Evolutionary conservation across 2,888 invertebrate species (phyloP), one percentile per base, ranked within the genome.

Genomic region (Sphecodes monilicornis): DNA sequence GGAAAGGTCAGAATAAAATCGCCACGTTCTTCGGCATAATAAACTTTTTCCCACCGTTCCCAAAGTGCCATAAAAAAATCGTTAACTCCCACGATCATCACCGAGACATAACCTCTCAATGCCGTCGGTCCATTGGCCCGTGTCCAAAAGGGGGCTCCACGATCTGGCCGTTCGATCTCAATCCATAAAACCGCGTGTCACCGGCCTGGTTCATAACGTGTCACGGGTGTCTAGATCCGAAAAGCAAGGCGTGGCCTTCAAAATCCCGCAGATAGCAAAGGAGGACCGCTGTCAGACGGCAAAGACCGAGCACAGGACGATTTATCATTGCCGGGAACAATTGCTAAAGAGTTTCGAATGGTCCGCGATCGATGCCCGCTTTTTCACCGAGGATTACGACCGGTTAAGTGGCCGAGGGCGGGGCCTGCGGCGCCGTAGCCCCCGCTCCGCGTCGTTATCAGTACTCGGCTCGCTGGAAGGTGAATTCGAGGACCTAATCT

Each of bases 141-240:
- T n/a, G 54, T 54, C 54, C 54, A n/a, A 54, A 5, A n/a, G n/a
- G 54, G 54, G 10, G 54, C n/a, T 54, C n/a, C 54, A 10, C 11
- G 54, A 54, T 54, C 54, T 54, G n/a, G 54, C 22, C n/a, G 16
- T 29, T 60, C 26, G 60, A 54, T 54, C 54, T 54, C 54, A 54
- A 54, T 54, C n/a, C 54, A 54, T 54, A 54, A 54, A 54, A 54
- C 54, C 54, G 54, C 54, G 54, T 54, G 54, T 54, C 54, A 54
- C 54, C 54, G 54, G n/a, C 11, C 54, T n/a, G n/a, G 54, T 54
- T n/a, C 54, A 54, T 54, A 54, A 54, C 54, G 54, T 3, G 54
- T 11, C n/a, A 54, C 54, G 54, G 54, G 11, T 54, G n/a, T 54
- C 54, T n/a, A n/a, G 54, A 11, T n/a, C 3, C 54, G 54, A 54